Evolutionary conservation across 1,140 invertebrate genomes (phyloP), one percentile per base, ranked within the genome.

Genomic region (Cydia pomonella): DNA sequence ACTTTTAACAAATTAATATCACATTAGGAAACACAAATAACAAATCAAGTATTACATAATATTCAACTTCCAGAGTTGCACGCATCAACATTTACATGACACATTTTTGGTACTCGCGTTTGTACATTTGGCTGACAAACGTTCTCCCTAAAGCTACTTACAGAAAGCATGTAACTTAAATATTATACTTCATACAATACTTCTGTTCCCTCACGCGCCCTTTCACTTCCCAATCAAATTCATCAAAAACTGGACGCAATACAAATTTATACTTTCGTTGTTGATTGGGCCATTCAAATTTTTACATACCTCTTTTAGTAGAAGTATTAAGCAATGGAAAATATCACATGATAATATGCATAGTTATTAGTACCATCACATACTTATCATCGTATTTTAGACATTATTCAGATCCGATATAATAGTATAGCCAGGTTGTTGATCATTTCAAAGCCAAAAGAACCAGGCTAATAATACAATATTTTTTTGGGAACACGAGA

Each of bases 191-290:
- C 29, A 38, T 38, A 69, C 64, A 69, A 69, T 69, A 69, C 64
- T 69, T 69, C 29, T 69, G 64, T 69, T 69, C 64, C 64, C 64
- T 69, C 64, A 41, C 33, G 27, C 64, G 29, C n/a, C 64, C 29
- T n/a, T 18, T 41, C n/a, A 69, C 27, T 9, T 66, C 29, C 29
- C 64, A 66, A 66, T 66, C 64, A 69, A 69, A 69, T 69, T 69
- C 64, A 38, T 69, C 64, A 69, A 69, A 69, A 69, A 69, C 64
- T 38, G 64, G 64, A 69, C 64, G 64, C 64, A 69, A 69, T 69
- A 69, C 64, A 69, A 69, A 69, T 69, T 69, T 69, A 69, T 69
- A 69, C 64, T 69, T 69, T 69, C 64, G 64, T 69, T 69, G 64
- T 41, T 41, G 29, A 69, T 69, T 69, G 64, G 64, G 27, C 64